Conservation (phyloP, 2,113 vertebrate species). For the Xyrauchen texanus region DNA sequence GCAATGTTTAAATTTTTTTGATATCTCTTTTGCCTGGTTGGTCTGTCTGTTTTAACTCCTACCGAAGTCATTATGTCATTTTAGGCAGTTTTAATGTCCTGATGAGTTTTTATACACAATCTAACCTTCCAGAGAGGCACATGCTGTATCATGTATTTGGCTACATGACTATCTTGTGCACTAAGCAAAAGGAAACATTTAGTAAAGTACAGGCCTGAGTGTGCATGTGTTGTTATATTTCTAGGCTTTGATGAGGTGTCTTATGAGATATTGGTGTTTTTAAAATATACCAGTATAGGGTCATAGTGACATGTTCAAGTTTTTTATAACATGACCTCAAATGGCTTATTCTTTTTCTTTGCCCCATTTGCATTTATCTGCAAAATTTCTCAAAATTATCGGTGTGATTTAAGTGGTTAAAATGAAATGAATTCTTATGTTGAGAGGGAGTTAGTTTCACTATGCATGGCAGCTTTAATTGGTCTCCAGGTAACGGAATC, state of each 20-base stretch:
- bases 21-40: not conserved
- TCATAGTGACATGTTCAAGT: not conserved
- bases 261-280: not conserved
- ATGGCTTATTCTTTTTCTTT: too few relatives aligned
- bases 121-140: slow-evolving; percentile 7
- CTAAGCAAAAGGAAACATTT: not conserved
- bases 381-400: not conserved
- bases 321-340: not conserved
- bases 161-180: not conserved
- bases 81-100: not conserved
- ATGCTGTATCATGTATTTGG: not conserved
- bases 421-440: not conserved
- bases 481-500: slow-evolving; percentile 16
- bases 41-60: not conserved
- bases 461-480: not conserved
- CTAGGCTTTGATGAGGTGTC: not conserved
- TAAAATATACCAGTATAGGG: too few relatives aligned
- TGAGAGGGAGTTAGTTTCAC: not conserved
- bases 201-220: not conserved
- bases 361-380: not conserved
- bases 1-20: not conserved
- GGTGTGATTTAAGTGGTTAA: not conserved
- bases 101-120: not conserved
- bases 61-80: not conserved
- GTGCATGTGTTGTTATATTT: not conserved